Base-by-base conservation (phyloP, 2,113 vertebrate species). In the Tinamus guttatus region DNA sequence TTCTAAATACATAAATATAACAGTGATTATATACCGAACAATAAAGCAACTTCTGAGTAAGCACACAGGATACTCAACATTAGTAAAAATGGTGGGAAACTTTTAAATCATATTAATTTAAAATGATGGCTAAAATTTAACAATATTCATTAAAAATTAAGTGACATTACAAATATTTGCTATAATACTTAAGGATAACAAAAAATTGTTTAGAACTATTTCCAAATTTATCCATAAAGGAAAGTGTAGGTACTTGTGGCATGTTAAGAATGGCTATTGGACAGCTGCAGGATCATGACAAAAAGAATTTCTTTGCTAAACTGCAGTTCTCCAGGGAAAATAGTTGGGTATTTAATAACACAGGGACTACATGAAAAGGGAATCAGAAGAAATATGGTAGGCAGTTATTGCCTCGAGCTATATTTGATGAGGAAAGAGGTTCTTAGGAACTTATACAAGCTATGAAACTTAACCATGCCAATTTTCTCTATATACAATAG, bases 1-100 rank as follows among this genome's bases (percentile, higher is more conserved):
- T 95, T 96, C 85, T 89, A 96, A 97, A 96, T 86, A 51, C 59
- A 96, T 85, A 76, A 43, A 73, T 91, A 52, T 43, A 82, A 87
- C 8, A 8, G 38, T 58, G 90, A 78, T 78, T 81, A 32, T n/a
- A 54, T 30, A 76, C 69, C 68, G 60, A 40, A 71, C 41, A 87
- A 83, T 2, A 47, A 24, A 81, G 76, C 24, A 93, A 70, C 38
- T 63, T 85, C 32, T 65, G 34, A 91, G 30, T 84, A 64, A 87
- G 52, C 25, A 36, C 5, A 34, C 4, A 24, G 22, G 13, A 27
- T 89, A 40, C 34, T n/a, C 22, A 89, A 91, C 47, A 81, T 16
- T 7, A 58, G 64, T 22, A 85, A 95, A 74, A 49, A 51, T 13
- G 76, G 89, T 4, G 30, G 6, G 38, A 59, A 71, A 89, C 2